Conservation (phyloP, 2,113 vertebrate genomes). For the Megatriorchis doriae region DNA sequence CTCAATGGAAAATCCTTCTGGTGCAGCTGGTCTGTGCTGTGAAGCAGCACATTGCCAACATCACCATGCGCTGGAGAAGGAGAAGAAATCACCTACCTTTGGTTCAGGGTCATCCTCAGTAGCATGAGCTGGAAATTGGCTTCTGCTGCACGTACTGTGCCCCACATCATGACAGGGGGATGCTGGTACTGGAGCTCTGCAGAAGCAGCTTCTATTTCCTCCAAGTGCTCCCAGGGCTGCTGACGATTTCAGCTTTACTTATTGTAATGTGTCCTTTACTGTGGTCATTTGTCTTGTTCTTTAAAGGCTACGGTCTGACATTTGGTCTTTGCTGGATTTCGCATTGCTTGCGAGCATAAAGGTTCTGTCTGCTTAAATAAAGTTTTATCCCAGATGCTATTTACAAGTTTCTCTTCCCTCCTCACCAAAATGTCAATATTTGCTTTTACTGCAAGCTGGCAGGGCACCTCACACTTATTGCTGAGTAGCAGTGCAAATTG, state of each 20-base stretch:
- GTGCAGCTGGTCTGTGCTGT: not conserved
- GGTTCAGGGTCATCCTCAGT: not conserved
- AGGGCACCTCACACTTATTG: not conserved
- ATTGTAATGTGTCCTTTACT: constrained; percentile 43
- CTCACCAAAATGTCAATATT: constrained; percentile 41
- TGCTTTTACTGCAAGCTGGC: not conserved
- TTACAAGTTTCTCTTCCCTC: constrained; percentile 39
- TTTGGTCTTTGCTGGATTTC: constrained; percentile 60
- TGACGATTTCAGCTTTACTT: constrained; percentile 52
- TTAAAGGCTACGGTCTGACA: constrained; percentile 67
- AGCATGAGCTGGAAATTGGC: not conserved
- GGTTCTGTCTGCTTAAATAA: constrained; percentile 62
- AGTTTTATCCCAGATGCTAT: constrained; percentile 52
- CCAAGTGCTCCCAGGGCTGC: not conserved
- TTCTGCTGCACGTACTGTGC: rapidly evolving
- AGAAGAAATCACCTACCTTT: constrained; percentile 4
- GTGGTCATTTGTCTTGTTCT: constrained; percentile 46
- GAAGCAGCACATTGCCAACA: not conserved
- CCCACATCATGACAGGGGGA: rapidly evolving
- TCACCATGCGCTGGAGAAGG: not conserved
- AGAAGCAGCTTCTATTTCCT: not conserved
- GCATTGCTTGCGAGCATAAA: constrained; percentile 41
- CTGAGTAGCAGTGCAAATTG: not conserved
- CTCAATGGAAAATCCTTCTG: not conserved
- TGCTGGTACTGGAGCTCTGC: not conserved